Base-by-base conservation (phyloP, 1,140 invertebrate genomes). In the Holotrichia oblita region DNA sequence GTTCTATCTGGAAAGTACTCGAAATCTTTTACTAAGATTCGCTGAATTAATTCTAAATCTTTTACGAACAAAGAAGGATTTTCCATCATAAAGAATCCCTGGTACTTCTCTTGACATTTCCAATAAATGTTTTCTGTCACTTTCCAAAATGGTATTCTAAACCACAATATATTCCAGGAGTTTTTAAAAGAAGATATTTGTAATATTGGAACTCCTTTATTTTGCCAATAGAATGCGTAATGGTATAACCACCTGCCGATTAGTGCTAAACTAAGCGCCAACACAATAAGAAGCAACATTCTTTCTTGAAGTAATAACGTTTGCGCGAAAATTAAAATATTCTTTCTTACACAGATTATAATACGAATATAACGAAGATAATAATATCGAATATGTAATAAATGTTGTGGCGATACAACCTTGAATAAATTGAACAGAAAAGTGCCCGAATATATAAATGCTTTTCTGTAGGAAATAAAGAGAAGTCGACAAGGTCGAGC, bases 21-120 rank as follows among this genome's bases (percentile, higher is more conserved):
- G 41, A 74, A 74, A 74, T 74, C 73, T 14, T 74, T 74, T 6
- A 74, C 14, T 14, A 74, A 20, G n/a, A 74, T 74, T n/a, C 17
- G 73, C n/a, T 42, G 41, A 41, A 74, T 74, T n/a, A 74, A 22
- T 3, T 74, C 40, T 8, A 74, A 9, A 17, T 74, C 73, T 41
- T 74, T 74, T n/a, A 74, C 27, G 40, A 74, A 74, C 9, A 74
- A 41, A 20, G 73, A 14, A 7, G 73, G 73, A 41, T 40, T 74
- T 7, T 44, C 40, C 40, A 74, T 10, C 34, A 74, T 74, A n/a
- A 41, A 74, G 10, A 74, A 74, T 9, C 73, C 73, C 6, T 9
- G n/a, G n/a, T 24, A 74, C 41, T 74, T 74, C 2, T 74, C 73
- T 17, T 74, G 12, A 22, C 22, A 69, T 69, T 20, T 10, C 61